phyloP scores from a whole-genome alignment of 2,113 vertebrate genomes.

The Elgaria multicarinata region DNA sequence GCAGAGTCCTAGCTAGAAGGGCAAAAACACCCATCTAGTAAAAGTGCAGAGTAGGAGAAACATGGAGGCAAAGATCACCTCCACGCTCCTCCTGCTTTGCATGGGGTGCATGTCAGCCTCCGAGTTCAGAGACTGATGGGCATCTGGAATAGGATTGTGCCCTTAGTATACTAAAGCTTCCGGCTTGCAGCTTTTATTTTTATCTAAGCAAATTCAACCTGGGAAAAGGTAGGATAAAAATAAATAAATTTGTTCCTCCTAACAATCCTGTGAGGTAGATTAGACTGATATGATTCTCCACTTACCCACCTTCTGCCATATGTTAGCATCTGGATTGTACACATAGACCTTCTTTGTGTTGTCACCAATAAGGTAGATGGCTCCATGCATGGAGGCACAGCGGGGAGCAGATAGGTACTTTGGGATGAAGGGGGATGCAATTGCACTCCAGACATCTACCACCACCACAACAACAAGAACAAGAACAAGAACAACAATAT shows the following conservation, averaged over 20 bases:
- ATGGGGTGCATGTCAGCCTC: too few species aligned
- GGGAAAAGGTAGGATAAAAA: neutral
- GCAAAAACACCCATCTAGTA: too few species aligned
- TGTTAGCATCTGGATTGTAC: conserved; percentile 90
- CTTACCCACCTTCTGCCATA: conserved; percentile 91
- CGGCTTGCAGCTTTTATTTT: neutral
- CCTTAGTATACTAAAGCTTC: neutral
- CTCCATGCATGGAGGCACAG: conserved; percentile 84
- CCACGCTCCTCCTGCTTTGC: too few species aligned
- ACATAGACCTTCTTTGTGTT: conserved; percentile 96
- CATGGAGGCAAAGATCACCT: too few species aligned
- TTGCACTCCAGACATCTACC: conserved; percentile 88
- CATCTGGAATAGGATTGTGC: too few species aligned
- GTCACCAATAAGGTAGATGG: conserved; percentile 93
- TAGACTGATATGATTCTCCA: neutral
- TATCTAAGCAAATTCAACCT: neutral
- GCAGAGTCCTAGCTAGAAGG: too few species aligned
- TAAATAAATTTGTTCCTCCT: neutral
- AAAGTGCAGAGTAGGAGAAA: too few species aligned
- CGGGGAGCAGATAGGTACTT: conserved; percentile 95
- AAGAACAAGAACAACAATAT: too few species aligned
- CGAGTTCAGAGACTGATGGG: too few species aligned
- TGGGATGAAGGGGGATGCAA: conserved; percentile 94
- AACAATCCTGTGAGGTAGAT: neutral
- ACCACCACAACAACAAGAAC: too few species aligned